Evolutionary conservation across 1,140 invertebrate species (phyloP), one percentile per base, ranked within the genome.

Genomic region (Brachionus plicatilis): DNA sequence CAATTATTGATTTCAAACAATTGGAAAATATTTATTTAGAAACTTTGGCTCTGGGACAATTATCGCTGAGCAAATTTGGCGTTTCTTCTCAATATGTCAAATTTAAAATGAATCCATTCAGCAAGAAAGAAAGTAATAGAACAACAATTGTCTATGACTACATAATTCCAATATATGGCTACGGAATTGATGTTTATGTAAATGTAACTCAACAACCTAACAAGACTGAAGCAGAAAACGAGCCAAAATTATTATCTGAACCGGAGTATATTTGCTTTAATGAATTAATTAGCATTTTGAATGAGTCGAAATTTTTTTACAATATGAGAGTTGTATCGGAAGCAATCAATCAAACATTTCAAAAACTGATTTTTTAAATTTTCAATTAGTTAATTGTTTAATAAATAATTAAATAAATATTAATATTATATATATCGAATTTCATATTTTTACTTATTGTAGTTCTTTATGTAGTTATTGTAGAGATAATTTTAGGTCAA

Each of bases 221-320:
- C 9, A 43, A 20, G 0, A 45, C 33, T 41, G n/a, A 3, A 45
- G n/a, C 9, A 1, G 41, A 43, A 72, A 41, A 43, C 7, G 68
- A 43, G 37, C 1, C 4, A 20, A 41, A 20, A 17, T 14, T 43
- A 14, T 43, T 72, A 43, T 43, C 68, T 2, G 17, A 41, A 72
- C 17, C 12, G 3, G 68, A 72, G 24, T 43, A 43, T 41, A 20
- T 72, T 45, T 72, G 68, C n/a, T 72, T 72, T 43, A 72, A 41
- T 72, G 37, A 20, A 12, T 9, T 72, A 9, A 72, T 72, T 17
- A 45, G 68, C 11, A 43, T 72, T 37, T 72, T 72, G 41, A 72
- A 72, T 20, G 68, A 72, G 17, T 72, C 68, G 7, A 72, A 43
- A 72, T 72, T 72, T 72, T 72, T 72, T 43, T 72, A 45, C 8